Percentiles rank a stretch among this genome's conserved stretches.
Evolutionary conservation across 37 sponge, comb jelly and placozoan species (phyloP).

Genomic region (Theonella swinhoei): DNA sequence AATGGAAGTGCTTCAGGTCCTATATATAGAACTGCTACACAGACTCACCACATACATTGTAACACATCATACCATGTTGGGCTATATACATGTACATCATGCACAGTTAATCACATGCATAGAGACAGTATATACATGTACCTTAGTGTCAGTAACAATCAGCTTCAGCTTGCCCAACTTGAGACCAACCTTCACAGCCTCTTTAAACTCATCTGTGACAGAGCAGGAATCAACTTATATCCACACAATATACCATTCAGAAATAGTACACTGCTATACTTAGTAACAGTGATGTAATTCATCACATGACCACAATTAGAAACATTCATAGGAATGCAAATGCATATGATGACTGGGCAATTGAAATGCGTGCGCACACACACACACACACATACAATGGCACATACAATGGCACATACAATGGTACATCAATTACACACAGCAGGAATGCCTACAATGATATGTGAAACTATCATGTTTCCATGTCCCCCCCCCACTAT

Average conservation of each 20-base stretch:
- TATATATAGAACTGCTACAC: neutral
- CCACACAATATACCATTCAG: neutral
- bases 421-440: neutral
- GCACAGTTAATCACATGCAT: neutral
- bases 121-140: neutral
- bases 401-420: neutral
- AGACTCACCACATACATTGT: too few species aligned
- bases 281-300: neutral
- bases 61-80: neutral
- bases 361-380: neutral
- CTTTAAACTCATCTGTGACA: slow-evolving; percentile 45
- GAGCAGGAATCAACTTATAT: neutral
- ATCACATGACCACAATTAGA: neutral
- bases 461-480: too few species aligned
- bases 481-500: too few species aligned
- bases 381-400: slow-evolving; percentile 8
- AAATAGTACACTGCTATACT: neutral
- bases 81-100: neutral
- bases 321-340: neutral
- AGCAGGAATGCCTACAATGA: too few species aligned
- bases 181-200: slow-evolving; percentile 27
- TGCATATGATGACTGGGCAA: neutral
- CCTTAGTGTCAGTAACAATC: neutral
- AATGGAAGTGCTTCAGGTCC: slow-evolving; percentile 2
- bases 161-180: slow-evolving; percentile 23